Base-by-base conservation (phyloP, 2,113 vertebrate species). In the Channa maculata region DNA sequence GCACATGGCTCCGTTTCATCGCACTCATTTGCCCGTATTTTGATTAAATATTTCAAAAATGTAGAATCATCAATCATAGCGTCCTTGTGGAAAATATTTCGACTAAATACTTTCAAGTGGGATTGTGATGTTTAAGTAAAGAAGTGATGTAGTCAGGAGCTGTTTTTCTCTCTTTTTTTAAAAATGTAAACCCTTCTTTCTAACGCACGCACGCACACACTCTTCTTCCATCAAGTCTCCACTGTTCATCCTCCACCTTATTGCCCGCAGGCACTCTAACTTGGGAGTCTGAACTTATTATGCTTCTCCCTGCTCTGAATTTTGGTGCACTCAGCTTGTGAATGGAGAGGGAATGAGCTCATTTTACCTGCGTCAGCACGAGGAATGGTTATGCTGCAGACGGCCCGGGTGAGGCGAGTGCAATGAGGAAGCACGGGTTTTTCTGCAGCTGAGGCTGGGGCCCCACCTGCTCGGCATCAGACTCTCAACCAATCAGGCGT, bases 261-360 rank as follows among this genome's bases (percentile, higher is more conserved):
- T 77, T 68, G 75, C 88, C 88, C 75, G 38, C 60, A 81, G 86
- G 85, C 85, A 75, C 83, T 91, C 79, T 82, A 76, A 90, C 75
- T 83, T 65, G 66, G 52, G 78, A 86, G 80, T 84, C 80, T 78
- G 79, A 88, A 82, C 80, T 87, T 86, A 88, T 89, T 88, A 88
- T 82, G 79, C 79, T 15, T 81, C 80, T 77, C 77, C 77, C 83
- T 50, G 74, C 71, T 74, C 83, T 69, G 71, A 79, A 79, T 86
- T 80, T 79, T 68, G 79, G 79, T 83, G 80, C 88, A 84, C 74
- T 85, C 80, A 83, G 67, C 85, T 67, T 73, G 66, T 74, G 86
- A 89, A 83, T 85, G 75, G 66, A 46, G 64, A 55, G 48, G 77
- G 75, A 88, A 89, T 82, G 70, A 86, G 80, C 68, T 86, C 57